Base-by-base conservation (phyloP, 2,797 vertebrate genomes). In the Myoxocephalus aenaeus region DNA sequence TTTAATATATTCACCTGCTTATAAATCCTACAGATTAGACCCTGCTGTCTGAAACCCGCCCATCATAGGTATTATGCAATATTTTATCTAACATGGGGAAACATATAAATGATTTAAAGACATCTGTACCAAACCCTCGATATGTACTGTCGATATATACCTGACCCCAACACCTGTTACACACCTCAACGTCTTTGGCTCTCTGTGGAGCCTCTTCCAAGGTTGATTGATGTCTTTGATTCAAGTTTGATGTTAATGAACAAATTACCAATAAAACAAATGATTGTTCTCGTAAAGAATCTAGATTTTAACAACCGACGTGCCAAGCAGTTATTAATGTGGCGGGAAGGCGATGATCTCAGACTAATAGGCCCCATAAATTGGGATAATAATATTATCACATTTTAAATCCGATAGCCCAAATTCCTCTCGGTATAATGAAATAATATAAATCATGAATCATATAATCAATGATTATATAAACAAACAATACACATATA, bases 1-100 rank as follows among this genome's bases (percentile, higher is more conserved):
- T 94, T 93, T 91, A 88, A 93, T 91, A 91, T 87, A 91, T 92
- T 91, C 84, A 90, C 85, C 87, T 91, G 72, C 88, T 89, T 88
- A 87, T 87, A 88, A 90, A 91, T 91, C 86, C 73, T 61, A 18
- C 76, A 86, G 79, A 88, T 87, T 83, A 80, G 70, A 82, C 34
- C 36, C 29, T 40, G 75, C 73, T 75, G 32, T 73, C 63, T 82
- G 75, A 56, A 66, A 85, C 56, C 56, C 44, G 71, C 76, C 80
- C 81, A 46, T 36, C 64, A 20, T 58, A 72, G 25, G n/a, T 78
- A 48, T 79, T 75, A 80, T 81, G 53, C 56, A 80, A 76, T 73
- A 48, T 56, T 51, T 58, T 29, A 20, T 76, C 29, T 9, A 59
- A 75, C 25, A 53, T 61, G 29, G 6, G 20, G 36, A 66, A 80